Percentiles rank a stretch among this genome's conserved stretches.
These are phyloP conservation scores for Takifugu ocellatus DNA, from an alignment of 2,797 vertebrate species.

Conservation along the genomic window DNA sequence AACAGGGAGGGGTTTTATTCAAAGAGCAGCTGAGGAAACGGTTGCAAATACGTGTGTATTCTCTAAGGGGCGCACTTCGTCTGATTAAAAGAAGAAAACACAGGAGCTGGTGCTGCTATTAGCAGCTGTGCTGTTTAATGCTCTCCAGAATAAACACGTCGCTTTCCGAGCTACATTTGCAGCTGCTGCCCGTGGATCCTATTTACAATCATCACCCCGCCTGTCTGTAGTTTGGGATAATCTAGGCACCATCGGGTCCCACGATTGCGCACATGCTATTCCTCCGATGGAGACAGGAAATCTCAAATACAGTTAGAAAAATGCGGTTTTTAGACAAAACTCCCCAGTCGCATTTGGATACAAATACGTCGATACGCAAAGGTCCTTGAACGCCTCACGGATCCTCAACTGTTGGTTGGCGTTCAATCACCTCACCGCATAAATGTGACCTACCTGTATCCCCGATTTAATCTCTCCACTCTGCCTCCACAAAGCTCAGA, in stretches of 20 bases:
- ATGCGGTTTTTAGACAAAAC: background rate
- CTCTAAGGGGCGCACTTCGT: conserved; percentile 65
- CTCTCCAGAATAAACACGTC: background rate
- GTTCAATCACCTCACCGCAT: too few species aligned
- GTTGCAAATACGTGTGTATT: conserved; percentile 18
- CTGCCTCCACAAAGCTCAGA: conserved; percentile 53
- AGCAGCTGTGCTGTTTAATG: background rate
- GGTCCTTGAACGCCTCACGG: background rate
- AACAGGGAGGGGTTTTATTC: background rate
- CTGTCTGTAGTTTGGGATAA: conserved; percentile 45
- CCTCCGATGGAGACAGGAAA: conserved; percentile 39
- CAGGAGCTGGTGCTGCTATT: background rate
- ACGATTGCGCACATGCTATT: conserved; percentile 66
- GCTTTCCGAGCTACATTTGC: conserved; percentile 2
- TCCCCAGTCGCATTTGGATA: background rate
- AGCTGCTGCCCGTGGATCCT: conserved; percentile 23
- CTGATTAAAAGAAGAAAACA: conserved; percentile 17
- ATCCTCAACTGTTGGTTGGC: background rate
- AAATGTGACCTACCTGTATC: conserved; percentile 58
- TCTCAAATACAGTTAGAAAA: conserved; percentile 24
- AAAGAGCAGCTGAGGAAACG: background rate
- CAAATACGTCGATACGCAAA: background rate
- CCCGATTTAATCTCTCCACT: conserved; percentile 21
- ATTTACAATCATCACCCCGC: conserved; percentile 33
- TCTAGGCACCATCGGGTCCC: conserved; percentile 22